Evolutionary conservation across 1,140 invertebrate species (phyloP).

Genomic region (Neoseiulus cucumeris): DNA sequence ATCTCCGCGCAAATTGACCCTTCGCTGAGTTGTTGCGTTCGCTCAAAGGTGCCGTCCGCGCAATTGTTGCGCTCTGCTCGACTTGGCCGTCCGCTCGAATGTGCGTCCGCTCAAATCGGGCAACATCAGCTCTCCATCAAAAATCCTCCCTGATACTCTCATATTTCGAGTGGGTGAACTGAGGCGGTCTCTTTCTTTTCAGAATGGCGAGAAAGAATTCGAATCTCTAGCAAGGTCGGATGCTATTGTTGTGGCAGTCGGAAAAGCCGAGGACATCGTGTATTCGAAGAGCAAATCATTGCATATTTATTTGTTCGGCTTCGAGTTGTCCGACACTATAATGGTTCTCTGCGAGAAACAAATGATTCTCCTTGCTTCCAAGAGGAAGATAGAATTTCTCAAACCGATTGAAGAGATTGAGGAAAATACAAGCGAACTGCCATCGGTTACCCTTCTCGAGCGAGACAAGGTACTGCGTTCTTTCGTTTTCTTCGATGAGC

Average conservation of each 20-base stretch:
- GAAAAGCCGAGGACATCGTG: slow-evolving; percentile 75
- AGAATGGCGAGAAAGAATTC: slow-evolving; percentile 49
- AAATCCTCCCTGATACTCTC: too few species aligned
- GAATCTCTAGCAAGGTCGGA: slow-evolving; percentile 64
- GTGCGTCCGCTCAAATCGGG: too few species aligned
- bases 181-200: slow-evolving; percentile 17
- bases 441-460: slow-evolving; percentile 62
- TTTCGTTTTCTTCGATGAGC: too few species aligned
- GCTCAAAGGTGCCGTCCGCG: too few species aligned
- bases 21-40: too few species aligned
- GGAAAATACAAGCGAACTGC: slow-evolving; percentile 52
- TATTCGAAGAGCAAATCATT: slow-evolving; percentile 87
- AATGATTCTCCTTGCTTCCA: slow-evolving; percentile 78
- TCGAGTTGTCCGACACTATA: slow-evolving; percentile 85
- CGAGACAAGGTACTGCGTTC: slow-evolving; percentile 86
- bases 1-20: too few species aligned
- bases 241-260: slow-evolving; percentile 69
- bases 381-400: slow-evolving; percentile 94
- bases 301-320: slow-evolving; percentile 92
- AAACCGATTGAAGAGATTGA: slow-evolving; percentile 66
- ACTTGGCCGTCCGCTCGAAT: too few species aligned
- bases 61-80: too few species aligned
- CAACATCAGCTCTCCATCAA: too few species aligned
- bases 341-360: slow-evolving; percentile 65
- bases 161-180: too few species aligned